Evolutionary conservation across 2,888 invertebrate species (phyloP).

Genomic region (Resseliella maxima): DNA sequence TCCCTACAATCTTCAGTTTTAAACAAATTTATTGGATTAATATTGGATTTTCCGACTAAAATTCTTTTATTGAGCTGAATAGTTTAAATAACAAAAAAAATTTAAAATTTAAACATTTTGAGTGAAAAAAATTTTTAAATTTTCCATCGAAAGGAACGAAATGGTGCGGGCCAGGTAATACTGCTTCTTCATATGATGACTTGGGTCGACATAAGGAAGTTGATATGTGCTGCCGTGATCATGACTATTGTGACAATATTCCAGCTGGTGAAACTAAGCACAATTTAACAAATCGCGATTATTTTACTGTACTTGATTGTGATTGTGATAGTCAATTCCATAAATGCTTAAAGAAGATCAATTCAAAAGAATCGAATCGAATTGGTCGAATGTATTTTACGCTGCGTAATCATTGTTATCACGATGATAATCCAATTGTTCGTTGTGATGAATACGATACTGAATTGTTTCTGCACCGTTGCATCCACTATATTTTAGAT

Average conservation of each 20-base stretch:
- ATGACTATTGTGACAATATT: conserved; percentile 73
- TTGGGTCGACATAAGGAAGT: conserved; percentile 84
- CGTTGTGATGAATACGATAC: conserved; percentile 63
- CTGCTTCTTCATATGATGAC: conserved; percentile 78
- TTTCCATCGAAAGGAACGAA: too few relatives aligned
- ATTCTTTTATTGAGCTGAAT: too few relatives aligned
- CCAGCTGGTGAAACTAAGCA: conserved; percentile 62
- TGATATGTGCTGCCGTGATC: conserved; percentile 87
- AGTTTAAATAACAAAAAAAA: too few relatives aligned
- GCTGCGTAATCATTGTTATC: conserved; percentile 64
- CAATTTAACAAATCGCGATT: conserved; percentile 64
- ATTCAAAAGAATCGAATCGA: conserved; percentile 63
- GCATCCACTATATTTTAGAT: conserved; percentile 65
- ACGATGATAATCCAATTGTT: conserved; percentile 63
- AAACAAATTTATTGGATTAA: too few relatives aligned
- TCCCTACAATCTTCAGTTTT: too few relatives aligned
- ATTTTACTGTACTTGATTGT: conserved; percentile 66
- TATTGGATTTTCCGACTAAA: too few relatives aligned
- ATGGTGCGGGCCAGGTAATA: conserved; percentile 92
- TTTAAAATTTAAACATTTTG: too few relatives aligned
- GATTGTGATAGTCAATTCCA: conserved; percentile 66
- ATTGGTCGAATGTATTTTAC: conserved; percentile 65
- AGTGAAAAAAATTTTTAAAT: too few relatives aligned
- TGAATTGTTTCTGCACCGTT: conserved; percentile 63
- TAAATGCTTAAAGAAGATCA: conserved; percentile 64